Evolutionary conservation across 2,797 vertebrate genomes (phyloP), one percentile per base, ranked within the genome.

Genomic region (Eulemur rubriventer): DNA sequence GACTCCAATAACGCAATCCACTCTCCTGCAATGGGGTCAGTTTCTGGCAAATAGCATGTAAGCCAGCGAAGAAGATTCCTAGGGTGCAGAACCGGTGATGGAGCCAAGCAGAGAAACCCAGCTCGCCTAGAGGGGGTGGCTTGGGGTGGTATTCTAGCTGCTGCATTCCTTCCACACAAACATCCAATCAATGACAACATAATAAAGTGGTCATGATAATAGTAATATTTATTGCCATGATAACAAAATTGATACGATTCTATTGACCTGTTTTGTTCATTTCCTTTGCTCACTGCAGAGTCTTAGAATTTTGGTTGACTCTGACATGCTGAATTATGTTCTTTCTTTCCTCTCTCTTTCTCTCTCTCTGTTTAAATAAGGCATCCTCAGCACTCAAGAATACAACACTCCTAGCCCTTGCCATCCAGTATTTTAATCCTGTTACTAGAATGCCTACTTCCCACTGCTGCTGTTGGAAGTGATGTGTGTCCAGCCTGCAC

Each of bases 281-380:
- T 84, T 65, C 14, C 72, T 76, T 89, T 93, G 59, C 89, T 73
- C 22, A 0, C 30, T 43, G 10, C 59, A 61, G 8, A 72, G 18
- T 55, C 76, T 93, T 50, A 76, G n/a, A 76, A 14, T 67, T 52
- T 92, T n/a, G 22, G 35, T 70, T 65, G 52, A 43, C 48, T 82
- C 55, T 61, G 69, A 78, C 38, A 11, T 73, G 5, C 16, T 28
- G 59, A 69, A 59, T 26, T 48, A 7, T 80, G 65, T 18, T 6
- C 0, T 6, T 0, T n/a, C 11, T 41, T 43, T 4, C 12, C 41
- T 22, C 24, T 38, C 11, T n/a, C 17, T 7, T 18, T 57, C 0
- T 0, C 22, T 41, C 17, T n/a, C 13, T 22, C 10, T 48, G 28
- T 89, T 48, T 79, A 65, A 78, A 28, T 38, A 18, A 69, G 30